Percentiles rank a stretch among this genome's conserved stretches.
Evolutionary conservation across 2,888 invertebrate genomes (phyloP).

Genomic region (Nomada lathburiana): DNA sequence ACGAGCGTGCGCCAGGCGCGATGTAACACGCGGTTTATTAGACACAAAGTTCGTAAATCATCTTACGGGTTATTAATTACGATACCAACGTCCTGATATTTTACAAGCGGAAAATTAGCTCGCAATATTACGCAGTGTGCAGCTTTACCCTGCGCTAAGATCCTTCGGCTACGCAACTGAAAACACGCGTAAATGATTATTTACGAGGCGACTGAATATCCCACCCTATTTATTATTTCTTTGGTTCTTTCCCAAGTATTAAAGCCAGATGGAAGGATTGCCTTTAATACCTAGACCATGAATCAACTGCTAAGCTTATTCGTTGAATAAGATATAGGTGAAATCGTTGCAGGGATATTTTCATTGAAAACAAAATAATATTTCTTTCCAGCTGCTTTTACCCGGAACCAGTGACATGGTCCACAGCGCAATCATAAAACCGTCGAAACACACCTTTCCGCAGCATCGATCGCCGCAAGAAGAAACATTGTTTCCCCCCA

Average conservation of each 20-base stretch:
- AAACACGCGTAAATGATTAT: conserved; percentile 13
- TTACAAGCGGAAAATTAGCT: conserved; percentile 62
- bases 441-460: not conserved
- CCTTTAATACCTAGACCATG: no score
- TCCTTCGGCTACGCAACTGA: conserved; percentile 47
- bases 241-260: no score
- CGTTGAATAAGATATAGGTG: no score
- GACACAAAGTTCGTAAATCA: conserved; percentile 60
- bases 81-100: conserved; percentile 52
- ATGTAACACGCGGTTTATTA: conserved; percentile 52
- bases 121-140: conserved; percentile 47
- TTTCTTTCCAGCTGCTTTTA: no score
- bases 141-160: conserved; percentile 45
- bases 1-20: conserved; percentile 15
- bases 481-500: conserved; percentile 15
- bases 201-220: not conserved
- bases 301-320: no score
- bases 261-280: no score
- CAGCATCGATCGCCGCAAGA: conserved; percentile 9
- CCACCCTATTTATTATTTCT: no score
- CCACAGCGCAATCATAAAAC: not conserved
- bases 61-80: conserved; percentile 64
- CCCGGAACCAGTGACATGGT: no score
- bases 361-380: no score
- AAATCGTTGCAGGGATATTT: no score